Conservation (phyloP, 2,888 invertebrate genomes). For the Aricia artaxerxes region DNA sequence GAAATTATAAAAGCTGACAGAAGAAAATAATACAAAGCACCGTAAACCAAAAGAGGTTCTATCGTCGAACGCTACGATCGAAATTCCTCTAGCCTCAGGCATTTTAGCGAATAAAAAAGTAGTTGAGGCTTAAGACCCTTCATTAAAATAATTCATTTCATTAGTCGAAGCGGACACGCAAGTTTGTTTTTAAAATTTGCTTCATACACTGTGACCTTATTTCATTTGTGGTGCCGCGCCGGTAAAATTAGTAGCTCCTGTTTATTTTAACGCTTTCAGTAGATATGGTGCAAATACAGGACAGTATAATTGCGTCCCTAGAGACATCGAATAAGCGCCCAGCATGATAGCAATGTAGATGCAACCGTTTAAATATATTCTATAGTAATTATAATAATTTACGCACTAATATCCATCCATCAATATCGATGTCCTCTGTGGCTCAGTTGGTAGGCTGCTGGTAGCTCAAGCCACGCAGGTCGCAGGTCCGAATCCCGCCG, state of each 20-base stretch:
- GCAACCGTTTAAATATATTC: neutral
- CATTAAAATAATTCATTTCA: conserved; percentile 73
- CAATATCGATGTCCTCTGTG: no score
- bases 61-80: neutral
- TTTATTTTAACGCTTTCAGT: conserved; percentile 38
- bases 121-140: conserved; percentile 50
- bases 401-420: neutral
- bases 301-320: neutral
- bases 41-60: conserved; percentile 29
- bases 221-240: conserved; percentile 42
- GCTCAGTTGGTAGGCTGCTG: no score
- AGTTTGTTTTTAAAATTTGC: conserved; percentile 64
- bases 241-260: conserved; percentile 39
- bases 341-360: neutral
- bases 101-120: conserved; percentile 40
- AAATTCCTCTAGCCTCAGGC: conserved; percentile 16
- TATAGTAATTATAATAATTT: neutral
- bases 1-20: conserved; percentile 39
- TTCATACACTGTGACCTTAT: conserved; percentile 48
- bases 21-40: conserved; percentile 14
- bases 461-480: no score
- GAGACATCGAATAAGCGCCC: neutral
- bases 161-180: conserved; percentile 63
- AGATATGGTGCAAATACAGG: conserved; percentile 40
- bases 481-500: no score